Evolutionary conservation across 2,113 vertebrate genomes (phyloP).

Genomic region (Rhizomys pruinosus): DNA sequence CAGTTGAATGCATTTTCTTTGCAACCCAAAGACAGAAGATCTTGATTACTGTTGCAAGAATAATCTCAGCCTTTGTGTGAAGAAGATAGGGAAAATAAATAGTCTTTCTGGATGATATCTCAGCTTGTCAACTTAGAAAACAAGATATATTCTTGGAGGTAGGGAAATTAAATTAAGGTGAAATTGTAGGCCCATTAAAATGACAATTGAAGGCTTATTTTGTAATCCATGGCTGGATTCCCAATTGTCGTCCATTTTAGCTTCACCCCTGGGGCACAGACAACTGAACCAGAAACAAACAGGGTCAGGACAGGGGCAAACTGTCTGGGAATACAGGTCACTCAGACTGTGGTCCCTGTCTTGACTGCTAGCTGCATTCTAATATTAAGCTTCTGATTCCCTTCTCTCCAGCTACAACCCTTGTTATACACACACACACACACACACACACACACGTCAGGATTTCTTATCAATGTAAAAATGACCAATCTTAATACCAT

Average conservation of each 20-base stretch:
- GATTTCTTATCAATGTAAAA: background rate
- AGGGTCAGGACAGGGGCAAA: constrained; percentile 69
- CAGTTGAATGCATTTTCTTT: constrained; percentile 79
- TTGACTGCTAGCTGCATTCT: constrained; percentile 28
- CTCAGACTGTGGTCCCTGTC: background rate
- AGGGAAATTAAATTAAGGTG: constrained; percentile 79
- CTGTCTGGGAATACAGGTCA: constrained; percentile 69
- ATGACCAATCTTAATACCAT: background rate
- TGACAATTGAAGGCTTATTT: constrained; percentile 70
- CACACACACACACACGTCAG: background rate
- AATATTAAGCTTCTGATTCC: constrained; percentile 50
- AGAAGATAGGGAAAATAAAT: constrained; percentile 78
- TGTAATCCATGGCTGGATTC: constrained; percentile 53
- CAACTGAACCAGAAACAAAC: constrained; percentile 69
- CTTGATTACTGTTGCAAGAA: constrained; percentile 79
- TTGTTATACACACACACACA: background rate
- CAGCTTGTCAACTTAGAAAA: constrained; percentile 73
- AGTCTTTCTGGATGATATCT: constrained; percentile 73
- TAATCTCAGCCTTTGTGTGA: constrained; percentile 77
- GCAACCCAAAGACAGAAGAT: constrained; percentile 78
- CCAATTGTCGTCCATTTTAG: constrained; percentile 68
- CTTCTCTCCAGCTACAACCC: background rate
- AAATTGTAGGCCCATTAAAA: constrained; percentile 76
- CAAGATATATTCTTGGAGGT: constrained; percentile 77
- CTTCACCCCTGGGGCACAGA: constrained; percentile 61